These are phyloP conservation scores for Avahi laniger DNA, from an alignment of 2,797 vertebrate species.

Conservation along the genomic window DNA sequence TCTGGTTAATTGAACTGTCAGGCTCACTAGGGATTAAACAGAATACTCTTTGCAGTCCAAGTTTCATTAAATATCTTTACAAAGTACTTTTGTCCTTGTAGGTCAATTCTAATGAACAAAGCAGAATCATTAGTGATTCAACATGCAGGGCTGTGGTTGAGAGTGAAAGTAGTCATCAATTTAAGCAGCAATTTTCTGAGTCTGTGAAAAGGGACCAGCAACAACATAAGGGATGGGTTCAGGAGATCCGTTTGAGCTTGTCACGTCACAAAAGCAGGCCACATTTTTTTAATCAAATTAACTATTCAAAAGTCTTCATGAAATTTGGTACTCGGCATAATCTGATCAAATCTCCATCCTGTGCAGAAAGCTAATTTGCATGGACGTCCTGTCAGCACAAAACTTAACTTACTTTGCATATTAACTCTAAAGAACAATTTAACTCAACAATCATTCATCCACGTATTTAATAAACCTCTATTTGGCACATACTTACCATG, in stretches of 20 bases:
- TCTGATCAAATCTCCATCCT: slow-evolving; percentile 40
- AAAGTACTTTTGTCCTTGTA: not conserved
- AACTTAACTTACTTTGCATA: slow-evolving; percentile 37
- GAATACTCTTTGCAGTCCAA: not conserved
- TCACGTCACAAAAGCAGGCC: slow-evolving; percentile 20
- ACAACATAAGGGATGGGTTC: not conserved
- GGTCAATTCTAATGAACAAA: slow-evolving; percentile 31
- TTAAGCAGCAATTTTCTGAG: slow-evolving; percentile 25
- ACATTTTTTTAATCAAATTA: slow-evolving; percentile 39
- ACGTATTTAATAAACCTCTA: not conserved
- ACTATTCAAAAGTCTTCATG: slow-evolving; percentile 34
- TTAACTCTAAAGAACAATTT: slow-evolving; percentile 29
- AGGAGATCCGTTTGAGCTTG: slow-evolving; percentile 22
- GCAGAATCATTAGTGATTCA: not conserved
- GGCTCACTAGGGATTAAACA: not conserved
- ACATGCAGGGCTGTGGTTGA: not conserved
- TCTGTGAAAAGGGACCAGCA: slow-evolving; percentile 7
- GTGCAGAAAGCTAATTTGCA: slow-evolving; percentile 18
- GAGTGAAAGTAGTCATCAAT: not conserved
- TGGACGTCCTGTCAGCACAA: not conserved
- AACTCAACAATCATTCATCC: not conserved
- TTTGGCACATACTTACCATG: not conserved
- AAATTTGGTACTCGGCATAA: slow-evolving; percentile 43
- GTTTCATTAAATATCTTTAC: not conserved
- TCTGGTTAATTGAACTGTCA: not conserved